phyloP scores from a whole-genome alignment of 2,113 vertebrate species.

The Fulica atra region DNA sequence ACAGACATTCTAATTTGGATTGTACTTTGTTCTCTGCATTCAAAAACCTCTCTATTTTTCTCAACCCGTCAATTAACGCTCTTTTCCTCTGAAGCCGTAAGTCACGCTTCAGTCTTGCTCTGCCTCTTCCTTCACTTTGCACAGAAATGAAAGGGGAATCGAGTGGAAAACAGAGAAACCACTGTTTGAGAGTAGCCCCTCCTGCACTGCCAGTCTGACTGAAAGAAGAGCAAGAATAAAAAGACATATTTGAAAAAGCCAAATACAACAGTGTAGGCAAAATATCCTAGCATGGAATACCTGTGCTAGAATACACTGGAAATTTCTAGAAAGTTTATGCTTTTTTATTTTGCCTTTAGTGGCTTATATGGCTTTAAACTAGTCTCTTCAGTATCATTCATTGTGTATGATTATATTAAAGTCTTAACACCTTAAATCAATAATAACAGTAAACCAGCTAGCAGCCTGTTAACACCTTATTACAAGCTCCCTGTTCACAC shows the following conservation, averaged over 20 bases:
- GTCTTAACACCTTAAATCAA: constrained; percentile 61
- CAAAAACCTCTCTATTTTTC: neutral
- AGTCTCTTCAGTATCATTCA: constrained; percentile 19
- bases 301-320: neutral
- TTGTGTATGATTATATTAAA: constrained; percentile 39
- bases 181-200: neutral
- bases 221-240: neutral
- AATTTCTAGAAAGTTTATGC: neutral
- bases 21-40: neutral
- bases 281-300: neutral
- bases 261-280: neutral
- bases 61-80: neutral
- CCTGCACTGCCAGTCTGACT: neutral
- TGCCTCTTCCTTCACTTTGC: neutral
- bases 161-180: neutral
- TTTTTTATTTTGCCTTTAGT: neutral
- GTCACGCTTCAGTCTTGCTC: neutral
- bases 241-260: neutral
- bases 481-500: constrained; percentile 44
- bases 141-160: neutral
- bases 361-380: neutral
- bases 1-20: neutral
- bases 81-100: neutral
- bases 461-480: constrained; percentile 66
- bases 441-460: constrained; percentile 51